These are phyloP conservation scores for Myotis findleyi DNA, from an alignment of 2,797 vertebrate genomes.

Conservation along the genomic window DNA sequence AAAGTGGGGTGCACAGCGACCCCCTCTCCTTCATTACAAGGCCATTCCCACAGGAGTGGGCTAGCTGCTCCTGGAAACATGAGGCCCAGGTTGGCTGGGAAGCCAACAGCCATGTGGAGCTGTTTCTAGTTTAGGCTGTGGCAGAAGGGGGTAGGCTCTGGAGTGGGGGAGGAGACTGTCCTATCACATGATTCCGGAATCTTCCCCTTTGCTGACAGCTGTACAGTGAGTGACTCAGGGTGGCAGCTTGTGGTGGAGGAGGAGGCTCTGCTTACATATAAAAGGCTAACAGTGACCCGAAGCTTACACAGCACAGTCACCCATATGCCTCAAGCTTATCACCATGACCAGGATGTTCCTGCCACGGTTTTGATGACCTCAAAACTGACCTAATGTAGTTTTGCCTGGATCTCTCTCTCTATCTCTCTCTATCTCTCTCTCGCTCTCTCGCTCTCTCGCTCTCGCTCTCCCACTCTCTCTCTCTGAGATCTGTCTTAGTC, in stretches of 20 bases:
- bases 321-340: background rate
- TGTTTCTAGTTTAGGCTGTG: constrained; percentile 7
- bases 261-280: constrained; percentile 16
- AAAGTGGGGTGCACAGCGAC: background rate
- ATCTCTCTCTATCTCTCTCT: background rate
- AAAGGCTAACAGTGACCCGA: constrained; percentile 20
- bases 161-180: background rate
- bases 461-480: background rate
- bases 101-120: background rate
- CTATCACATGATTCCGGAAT: background rate
- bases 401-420: background rate
- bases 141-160: background rate
- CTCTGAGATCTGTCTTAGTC: background rate
- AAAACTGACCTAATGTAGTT: background rate
- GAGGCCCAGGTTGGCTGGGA: constrained; percentile 18
- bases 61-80: constrained; percentile 46
- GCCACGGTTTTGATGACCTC: background rate
- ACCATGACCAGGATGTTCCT: background rate
- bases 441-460: no score
- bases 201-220: constrained; percentile 38
- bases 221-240: constrained; percentile 39
- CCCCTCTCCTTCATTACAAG: background rate
- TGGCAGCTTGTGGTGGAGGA: constrained; percentile 14
- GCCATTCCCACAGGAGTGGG: constrained; percentile 6
- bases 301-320: background rate